These are phyloP conservation scores for Ploceus nigricollis DNA, from an alignment of 2,113 vertebrate genomes.

Conservation along the genomic window DNA sequence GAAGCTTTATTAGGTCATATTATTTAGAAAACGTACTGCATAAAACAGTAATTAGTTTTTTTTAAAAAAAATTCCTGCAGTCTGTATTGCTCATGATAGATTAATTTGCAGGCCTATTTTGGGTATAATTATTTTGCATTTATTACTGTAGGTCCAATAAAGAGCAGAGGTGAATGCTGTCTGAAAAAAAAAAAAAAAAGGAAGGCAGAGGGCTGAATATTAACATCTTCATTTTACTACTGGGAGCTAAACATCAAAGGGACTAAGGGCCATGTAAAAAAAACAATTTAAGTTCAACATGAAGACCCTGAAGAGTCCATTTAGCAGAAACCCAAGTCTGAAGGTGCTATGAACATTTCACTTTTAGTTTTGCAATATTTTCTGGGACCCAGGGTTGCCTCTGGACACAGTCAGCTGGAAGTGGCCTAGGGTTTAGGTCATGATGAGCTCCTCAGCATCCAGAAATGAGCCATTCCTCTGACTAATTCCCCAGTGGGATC, in stretches of 20 bases:
- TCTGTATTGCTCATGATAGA: not conserved
- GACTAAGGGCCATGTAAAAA: not conserved
- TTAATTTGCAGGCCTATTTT: not conserved
- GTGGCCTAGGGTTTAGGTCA: not conserved
- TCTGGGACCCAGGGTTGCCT: not conserved
- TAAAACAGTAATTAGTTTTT: not conserved
- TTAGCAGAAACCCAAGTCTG: not conserved
- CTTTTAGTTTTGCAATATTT: not conserved
- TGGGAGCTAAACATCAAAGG: not conserved
- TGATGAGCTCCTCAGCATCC: not conserved
- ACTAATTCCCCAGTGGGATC: not conserved
- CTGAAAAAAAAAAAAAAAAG: not conserved
- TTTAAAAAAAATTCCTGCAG: not conserved
- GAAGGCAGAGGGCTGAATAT: not conserved
- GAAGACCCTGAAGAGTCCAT: not conserved
- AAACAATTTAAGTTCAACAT: not conserved
- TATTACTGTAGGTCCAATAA: not conserved
- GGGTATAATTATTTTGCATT: slow-evolving; percentile 1
- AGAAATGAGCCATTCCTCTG: slow-evolving; percentile 14
- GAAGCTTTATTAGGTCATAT: not conserved
- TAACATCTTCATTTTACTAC: slow-evolving; percentile 11
- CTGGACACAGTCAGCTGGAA: not conserved
- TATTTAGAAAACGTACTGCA: not conserved
- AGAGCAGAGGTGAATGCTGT: not conserved
- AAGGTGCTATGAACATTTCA: not conserved